Evolutionary conservation across 1,140 invertebrate genomes (phyloP).

Genomic region (Rhynchophorus ferrugineus): DNA sequence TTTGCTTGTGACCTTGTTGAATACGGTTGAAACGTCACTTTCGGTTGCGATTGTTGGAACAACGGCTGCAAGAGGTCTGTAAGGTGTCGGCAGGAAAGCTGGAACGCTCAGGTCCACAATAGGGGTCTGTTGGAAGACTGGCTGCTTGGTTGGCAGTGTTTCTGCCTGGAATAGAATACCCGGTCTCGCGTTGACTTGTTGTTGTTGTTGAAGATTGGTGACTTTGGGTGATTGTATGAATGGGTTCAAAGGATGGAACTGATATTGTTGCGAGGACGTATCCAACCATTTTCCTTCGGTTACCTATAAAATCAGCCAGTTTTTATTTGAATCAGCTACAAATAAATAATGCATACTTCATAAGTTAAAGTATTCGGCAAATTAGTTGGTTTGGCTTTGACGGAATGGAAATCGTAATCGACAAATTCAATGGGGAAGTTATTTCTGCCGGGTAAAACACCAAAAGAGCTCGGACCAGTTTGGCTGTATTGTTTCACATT

Average conservation of each 20-base stretch:
- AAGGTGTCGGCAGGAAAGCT: slow-evolving; percentile 38
- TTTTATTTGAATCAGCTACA: too few relatives aligned
- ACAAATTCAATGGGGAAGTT: slow-evolving; percentile 22
- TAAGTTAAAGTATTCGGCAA: slow-evolving; percentile 31
- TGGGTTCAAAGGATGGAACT: slow-evolving; percentile 14
- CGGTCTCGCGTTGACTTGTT: slow-evolving; percentile 10
- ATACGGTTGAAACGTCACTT: slow-evolving; percentile 37
- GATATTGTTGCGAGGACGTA: slow-evolving; percentile 24
- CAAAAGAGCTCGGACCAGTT: slow-evolving; percentile 23
- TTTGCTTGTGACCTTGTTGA: slow-evolving; percentile 29
- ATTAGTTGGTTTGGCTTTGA: slow-evolving; percentile 18
- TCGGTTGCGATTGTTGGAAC: slow-evolving; percentile 36
- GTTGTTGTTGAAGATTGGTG: too few relatives aligned
- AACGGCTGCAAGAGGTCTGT: slow-evolving; percentile 28
- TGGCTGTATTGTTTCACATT: slow-evolving; percentile 33
- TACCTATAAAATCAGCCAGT: slow-evolving; percentile 14
- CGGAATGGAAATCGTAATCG: slow-evolving; percentile 20
- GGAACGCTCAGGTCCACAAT: slow-evolving; percentile 25
- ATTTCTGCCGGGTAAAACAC: slow-evolving; percentile 10
- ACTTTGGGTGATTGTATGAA: slow-evolving; percentile 13
- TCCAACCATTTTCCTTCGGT: slow-evolving; percentile 31
- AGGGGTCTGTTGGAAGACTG: slow-evolving; percentile 9
- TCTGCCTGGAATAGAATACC: slow-evolving; percentile 8
- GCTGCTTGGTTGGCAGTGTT: not conserved
- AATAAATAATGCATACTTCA: slow-evolving; percentile 33